phyloP scores from a whole-genome alignment of 2,113 vertebrate species.

The Xenopus tropicalis region DNA sequence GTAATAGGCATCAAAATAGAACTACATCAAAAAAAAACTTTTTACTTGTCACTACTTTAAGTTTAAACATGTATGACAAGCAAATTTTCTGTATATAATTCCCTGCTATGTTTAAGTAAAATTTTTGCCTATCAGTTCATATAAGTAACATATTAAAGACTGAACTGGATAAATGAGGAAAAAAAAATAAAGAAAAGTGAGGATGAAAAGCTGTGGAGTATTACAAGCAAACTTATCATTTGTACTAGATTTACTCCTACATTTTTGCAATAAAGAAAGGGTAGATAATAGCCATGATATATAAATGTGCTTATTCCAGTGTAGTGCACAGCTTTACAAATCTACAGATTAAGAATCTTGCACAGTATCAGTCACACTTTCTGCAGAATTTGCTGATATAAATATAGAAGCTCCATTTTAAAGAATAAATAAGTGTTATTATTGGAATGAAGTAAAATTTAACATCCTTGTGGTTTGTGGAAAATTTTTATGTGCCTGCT shows the following conservation, averaged over 20 bases:
- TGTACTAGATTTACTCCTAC: slow-evolving; percentile 57
- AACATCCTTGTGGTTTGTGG: slow-evolving; percentile 81
- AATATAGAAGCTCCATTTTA: slow-evolving; percentile 77
- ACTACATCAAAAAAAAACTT: too few relatives aligned
- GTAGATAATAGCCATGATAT: slow-evolving; percentile 29
- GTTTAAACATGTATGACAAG: too few relatives aligned
- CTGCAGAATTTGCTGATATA: slow-evolving; percentile 66
- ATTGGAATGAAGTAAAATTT: slow-evolving; percentile 80
- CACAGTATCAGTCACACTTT: slow-evolving; percentile 69
- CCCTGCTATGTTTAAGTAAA: too few relatives aligned
- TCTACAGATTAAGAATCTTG: slow-evolving; percentile 57
- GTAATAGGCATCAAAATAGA: too few relatives aligned
- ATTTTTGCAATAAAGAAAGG: slow-evolving; percentile 28
- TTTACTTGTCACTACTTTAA: too few relatives aligned
- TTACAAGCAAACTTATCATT: slow-evolving; percentile 45
- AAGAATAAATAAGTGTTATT: slow-evolving; percentile 78
- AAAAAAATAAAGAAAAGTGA: not conserved
- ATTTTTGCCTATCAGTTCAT: too few relatives aligned
- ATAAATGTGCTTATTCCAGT: slow-evolving; percentile 59
- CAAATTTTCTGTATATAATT: too few relatives aligned
- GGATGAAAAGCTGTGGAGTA: slow-evolving; percentile 47
- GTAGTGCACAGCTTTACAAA: slow-evolving; percentile 50
- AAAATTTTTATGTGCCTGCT: slow-evolving; percentile 87
- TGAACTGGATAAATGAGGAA: slow-evolving; percentile 44
- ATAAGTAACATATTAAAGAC: slow-evolving; percentile 17